Percentiles rank a stretch among this genome's conserved stretches.
Conservation (phyloP, 2,888 invertebrate species). For the Agrotis ipsilon region DNA sequence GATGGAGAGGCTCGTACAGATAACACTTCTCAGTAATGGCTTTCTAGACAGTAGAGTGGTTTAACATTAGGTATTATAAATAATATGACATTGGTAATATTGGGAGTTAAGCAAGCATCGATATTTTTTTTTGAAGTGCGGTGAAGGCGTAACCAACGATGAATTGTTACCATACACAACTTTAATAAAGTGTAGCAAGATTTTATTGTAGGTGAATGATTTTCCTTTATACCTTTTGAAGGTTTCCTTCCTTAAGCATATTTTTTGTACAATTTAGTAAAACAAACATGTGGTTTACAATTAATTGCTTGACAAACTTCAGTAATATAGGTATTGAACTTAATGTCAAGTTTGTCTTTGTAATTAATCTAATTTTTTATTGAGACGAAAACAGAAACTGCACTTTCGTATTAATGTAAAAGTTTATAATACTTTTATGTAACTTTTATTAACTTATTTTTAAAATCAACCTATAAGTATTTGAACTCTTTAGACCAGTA, state of each 20-base stretch:
- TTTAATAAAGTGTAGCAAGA: not conserved
- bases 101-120: constrained; percentile 50
- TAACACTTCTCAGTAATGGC: constrained; percentile 88
- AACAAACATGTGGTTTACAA: not conserved
- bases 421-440: too few species aligned
- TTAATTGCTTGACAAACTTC: not conserved
- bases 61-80: constrained; percentile 67
- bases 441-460: not conserved
- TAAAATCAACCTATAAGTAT: not conserved
- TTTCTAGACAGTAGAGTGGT: constrained; percentile 77
- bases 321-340: too few species aligned
- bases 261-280: not conserved
- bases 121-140: constrained; percentile 26
- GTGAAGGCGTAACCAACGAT: not conserved
- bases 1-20: constrained; percentile 83
- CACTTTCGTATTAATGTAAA: too few species aligned
- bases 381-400: too few species aligned
- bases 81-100: constrained; percentile 59
- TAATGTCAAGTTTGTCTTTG: too few species aligned
- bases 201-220: not conserved
- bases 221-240: constrained; percentile 25
- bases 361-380: too few species aligned
- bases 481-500: constrained; percentile 9
- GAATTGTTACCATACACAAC: not conserved
- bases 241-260: constrained; percentile 22